Percentiles rank a stretch among this genome's conserved stretches.
phyloP scores from a whole-genome alignment of 2,888 invertebrate species.

The Pelosia muscerda region DNA sequence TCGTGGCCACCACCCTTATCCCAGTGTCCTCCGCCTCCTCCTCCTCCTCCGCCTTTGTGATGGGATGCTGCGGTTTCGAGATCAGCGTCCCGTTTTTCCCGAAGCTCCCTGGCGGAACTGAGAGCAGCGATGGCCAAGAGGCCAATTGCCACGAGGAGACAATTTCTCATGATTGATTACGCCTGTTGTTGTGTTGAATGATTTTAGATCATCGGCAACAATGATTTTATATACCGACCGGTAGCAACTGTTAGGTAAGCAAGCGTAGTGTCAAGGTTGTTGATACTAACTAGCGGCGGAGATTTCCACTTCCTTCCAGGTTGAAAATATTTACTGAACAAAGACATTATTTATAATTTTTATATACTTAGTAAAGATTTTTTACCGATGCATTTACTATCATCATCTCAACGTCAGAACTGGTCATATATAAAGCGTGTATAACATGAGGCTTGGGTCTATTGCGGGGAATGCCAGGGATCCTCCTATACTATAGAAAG shows the following conservation, averaged over 20 bases:
- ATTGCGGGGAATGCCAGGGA: no score
- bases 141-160: slow-evolving; percentile 72
- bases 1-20: slow-evolving; percentile 88
- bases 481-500: no score
- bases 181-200: slow-evolving; percentile 72
- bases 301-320: slow-evolving; percentile 70
- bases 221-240: slow-evolving; percentile 79
- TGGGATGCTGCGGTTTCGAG: slow-evolving; percentile 83
- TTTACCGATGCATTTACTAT: background rate
- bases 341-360: background rate
- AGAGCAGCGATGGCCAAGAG: slow-evolving; percentile 82
- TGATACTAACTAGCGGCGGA: slow-evolving; percentile 52
- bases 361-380: no score
- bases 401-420: background rate
- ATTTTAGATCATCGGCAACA: slow-evolving; percentile 63
- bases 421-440: no score
- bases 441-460: no score
- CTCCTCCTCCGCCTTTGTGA: slow-evolving; percentile 14
- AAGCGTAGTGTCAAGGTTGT: slow-evolving; percentile 74
- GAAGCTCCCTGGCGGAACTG: slow-evolving; percentile 80
- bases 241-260: slow-evolving; percentile 69
- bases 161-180: slow-evolving; percentile 73
- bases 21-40: slow-evolving; percentile 58
- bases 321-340: slow-evolving; percentile 25
- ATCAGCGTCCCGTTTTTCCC: slow-evolving; percentile 81